phyloP scores from a whole-genome alignment of 1,140 invertebrate genomes.

The Cydia strobilella region DNA sequence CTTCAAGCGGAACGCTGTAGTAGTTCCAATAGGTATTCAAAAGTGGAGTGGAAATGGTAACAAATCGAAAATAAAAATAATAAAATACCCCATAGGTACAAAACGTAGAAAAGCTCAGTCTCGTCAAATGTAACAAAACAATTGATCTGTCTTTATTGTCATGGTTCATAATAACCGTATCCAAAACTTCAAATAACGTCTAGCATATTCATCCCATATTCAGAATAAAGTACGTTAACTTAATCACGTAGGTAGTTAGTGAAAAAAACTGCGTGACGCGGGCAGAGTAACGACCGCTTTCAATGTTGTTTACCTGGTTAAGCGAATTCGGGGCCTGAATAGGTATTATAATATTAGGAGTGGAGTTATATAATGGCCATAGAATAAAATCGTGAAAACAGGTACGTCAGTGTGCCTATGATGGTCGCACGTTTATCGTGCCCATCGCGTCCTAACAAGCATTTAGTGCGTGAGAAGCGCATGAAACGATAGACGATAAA shows the following conservation, averaged over 20 bases:
- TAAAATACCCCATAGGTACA: too few species aligned
- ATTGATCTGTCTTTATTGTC: neutral
- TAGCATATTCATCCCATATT: neutral
- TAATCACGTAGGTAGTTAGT: conserved; percentile 17
- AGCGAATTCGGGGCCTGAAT: neutral
- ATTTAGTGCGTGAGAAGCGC: too few species aligned
- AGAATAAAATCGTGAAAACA: neutral
- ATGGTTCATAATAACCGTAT: neutral
- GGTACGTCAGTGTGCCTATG: neutral
- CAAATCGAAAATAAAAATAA: too few species aligned
- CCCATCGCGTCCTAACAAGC: neutral
- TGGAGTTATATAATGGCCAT: neutral
- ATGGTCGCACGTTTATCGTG: neutral
- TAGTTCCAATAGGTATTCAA: too few species aligned
- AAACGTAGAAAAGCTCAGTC: too few species aligned
- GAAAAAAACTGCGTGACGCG: conserved; percentile 8
- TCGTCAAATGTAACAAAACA: too few species aligned
- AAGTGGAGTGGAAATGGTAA: too few species aligned
- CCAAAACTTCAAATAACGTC: neutral
- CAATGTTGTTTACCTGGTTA: conserved; percentile 8
- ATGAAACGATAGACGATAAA: too few species aligned
- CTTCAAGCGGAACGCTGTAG: too few species aligned
- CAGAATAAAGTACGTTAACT: neutral
- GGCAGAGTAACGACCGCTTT: conserved; percentile 13
- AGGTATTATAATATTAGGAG: conserved; percentile 9